A percentile compares a stretch with the other conserved stretches of the same genome.
These are phyloP conservation scores for Trachelus tabidus DNA, from an alignment of 2,888 invertebrate genomes.

Conservation along the genomic window DNA sequence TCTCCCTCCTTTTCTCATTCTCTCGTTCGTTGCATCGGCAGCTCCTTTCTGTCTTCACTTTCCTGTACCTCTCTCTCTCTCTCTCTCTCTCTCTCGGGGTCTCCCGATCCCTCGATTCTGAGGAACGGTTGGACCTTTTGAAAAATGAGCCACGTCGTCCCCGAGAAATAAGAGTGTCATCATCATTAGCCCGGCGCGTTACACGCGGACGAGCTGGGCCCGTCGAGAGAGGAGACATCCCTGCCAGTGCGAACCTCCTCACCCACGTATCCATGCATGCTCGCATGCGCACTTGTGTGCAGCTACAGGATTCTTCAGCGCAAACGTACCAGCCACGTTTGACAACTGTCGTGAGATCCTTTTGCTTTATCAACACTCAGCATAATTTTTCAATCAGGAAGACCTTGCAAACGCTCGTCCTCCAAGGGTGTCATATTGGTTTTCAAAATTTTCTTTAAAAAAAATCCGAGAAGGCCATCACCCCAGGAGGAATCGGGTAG, in stretches of 20 bases:
- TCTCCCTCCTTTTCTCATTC: slow-evolving; percentile 15
- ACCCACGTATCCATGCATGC: not conserved
- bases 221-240: not conserved
- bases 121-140: slow-evolving; percentile 46
- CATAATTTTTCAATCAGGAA: fast-evolving
- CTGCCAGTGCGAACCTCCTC: not conserved
- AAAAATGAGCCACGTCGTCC: slow-evolving; percentile 63
- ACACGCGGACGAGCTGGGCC: slow-evolving; percentile 39
- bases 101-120: slow-evolving; percentile 36
- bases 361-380: not conserved
- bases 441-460: not conserved
- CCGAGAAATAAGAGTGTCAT: slow-evolving; percentile 65
- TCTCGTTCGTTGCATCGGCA: slow-evolving; percentile 12
- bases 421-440: not conserved
- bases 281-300: not conserved
- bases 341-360: not conserved
- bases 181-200: slow-evolving; percentile 65
- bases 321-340: not conserved
- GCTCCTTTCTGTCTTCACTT: slow-evolving; percentile 22
- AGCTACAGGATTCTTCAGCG: not conserved
- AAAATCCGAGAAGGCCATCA: not conserved
- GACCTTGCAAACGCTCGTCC: not conserved
- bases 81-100: slow-evolving; percentile 21
- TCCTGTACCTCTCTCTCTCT: slow-evolving; percentile 23
- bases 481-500: not conserved